Base-by-base conservation (phyloP, 2,113 vertebrate species). In the Muntiacus reevesi region DNA sequence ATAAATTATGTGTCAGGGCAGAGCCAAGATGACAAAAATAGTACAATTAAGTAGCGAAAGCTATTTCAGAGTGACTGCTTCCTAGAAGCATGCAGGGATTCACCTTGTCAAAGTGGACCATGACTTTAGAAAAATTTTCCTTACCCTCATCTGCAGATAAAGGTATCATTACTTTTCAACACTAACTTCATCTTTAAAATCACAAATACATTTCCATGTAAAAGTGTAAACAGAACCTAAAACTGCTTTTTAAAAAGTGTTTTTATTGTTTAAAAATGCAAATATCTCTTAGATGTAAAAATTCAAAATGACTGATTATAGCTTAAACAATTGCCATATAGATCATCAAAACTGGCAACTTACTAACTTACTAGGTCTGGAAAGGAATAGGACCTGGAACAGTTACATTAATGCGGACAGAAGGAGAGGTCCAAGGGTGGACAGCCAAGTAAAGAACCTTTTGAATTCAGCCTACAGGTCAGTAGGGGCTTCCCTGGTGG, bases 1-100 rank as follows among this genome's bases (percentile, higher is more conserved):
- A 94, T 97, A 96, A 95, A 98, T 96, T 96, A 94, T 33, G 94
- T 97, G 89, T 54, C 96, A 93, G 36, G 54, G 23, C 36, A 94
- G 78, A 97, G 97, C 40, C 28, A 67, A 2, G 25, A 93, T 86
- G 95, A 94, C 89, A 88, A 59, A 97, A 98, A 90, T 7, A 60
- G 59, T 94, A 57, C 92, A 93, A 67, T 94, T 94, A 86, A 97
- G 87, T 55, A 81, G 78, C 47, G 27, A 97, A 83, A 89, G 25
- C 54, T 43, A 33, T 57, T 86, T 84, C 78, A 52, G 36, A 81
- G 47, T 6, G 28, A n/a, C 62, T 33, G 14, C 33, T 43, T 60
- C 54, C 76, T 64, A 43, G 81, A 79, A 40, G 17, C 12, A 50
- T 0, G 2, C 17, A 52, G 45, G 33, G 47, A 76, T 40, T 87